A percentile compares a stretch with the other conserved stretches of the same genome.
Conservation (phyloP, 2,797 vertebrate species). For the Fistularia tabacaria region DNA sequence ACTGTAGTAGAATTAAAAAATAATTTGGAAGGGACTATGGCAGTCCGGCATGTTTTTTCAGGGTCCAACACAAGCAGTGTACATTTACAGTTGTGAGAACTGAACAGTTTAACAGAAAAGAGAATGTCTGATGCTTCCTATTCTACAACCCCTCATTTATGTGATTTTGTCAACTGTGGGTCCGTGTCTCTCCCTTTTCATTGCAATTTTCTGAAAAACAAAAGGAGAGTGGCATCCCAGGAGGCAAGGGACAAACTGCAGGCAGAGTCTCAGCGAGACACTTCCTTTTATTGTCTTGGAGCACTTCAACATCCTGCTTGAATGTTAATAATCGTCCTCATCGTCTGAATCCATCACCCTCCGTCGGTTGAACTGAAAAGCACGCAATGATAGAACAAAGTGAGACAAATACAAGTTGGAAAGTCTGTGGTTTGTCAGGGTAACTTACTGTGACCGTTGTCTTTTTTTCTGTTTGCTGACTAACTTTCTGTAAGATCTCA, state of each 20-base stretch:
- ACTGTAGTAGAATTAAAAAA: slow-evolving; percentile 24
- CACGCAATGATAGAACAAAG: slow-evolving; percentile 17
- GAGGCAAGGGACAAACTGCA: slow-evolving; percentile 29
- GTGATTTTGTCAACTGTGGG: slow-evolving; percentile 21
- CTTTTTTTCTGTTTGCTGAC: slow-evolving; percentile 95
- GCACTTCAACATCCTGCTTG: slow-evolving; percentile 10
- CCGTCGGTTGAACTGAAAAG: slow-evolving; percentile 89
- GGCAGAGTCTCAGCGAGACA: slow-evolving; percentile 43
- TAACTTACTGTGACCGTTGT: slow-evolving; percentile 89
- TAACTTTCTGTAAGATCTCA: slow-evolving; percentile 98
- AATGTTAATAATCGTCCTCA: slow-evolving; percentile 81
- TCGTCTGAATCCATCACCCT: slow-evolving; percentile 98
- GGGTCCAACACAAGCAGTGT: slow-evolving; percentile 33
- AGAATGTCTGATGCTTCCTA: slow-evolving; percentile 22
- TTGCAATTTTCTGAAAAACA: slow-evolving; percentile 42
- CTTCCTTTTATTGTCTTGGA: slow-evolving; percentile 24
- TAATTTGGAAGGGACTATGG: slow-evolving; percentile 13
- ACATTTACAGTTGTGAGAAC: slow-evolving; percentile 26
- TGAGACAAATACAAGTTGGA: not conserved
- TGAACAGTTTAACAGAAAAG: slow-evolving; percentile 22
- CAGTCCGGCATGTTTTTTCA: slow-evolving; percentile 14
- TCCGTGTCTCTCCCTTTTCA: slow-evolving; percentile 35
- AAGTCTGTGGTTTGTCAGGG: not conserved
- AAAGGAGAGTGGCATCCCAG: slow-evolving; percentile 33
- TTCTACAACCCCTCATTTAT: slow-evolving; percentile 6